A percentile compares a stretch with the other conserved stretches of the same genome.
phyloP scores from a whole-genome alignment of 2,797 vertebrate genomes.

The Helostoma temminkii region DNA sequence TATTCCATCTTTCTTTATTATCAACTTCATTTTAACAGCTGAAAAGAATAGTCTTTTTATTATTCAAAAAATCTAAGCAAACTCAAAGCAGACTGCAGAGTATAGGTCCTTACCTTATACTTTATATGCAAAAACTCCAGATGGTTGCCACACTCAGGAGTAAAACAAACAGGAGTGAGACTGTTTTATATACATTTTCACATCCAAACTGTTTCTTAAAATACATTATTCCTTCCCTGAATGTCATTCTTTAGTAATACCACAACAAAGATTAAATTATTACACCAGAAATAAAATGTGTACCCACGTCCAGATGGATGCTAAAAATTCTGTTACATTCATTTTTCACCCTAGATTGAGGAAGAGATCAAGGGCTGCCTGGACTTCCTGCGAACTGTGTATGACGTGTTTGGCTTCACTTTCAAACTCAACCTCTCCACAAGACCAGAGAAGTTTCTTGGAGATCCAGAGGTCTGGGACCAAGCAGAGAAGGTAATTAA shows the following conservation, averaged over 20 bases:
- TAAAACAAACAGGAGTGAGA: neutral
- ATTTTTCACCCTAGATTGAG: constrained; percentile 86
- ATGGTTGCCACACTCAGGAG: neutral
- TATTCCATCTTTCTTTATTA: constrained; percentile 24
- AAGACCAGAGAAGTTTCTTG: constrained; percentile 96
- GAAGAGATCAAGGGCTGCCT: constrained; percentile 96
- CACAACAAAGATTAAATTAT: neutral
- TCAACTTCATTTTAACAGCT: constrained; percentile 5
- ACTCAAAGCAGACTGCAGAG: constrained; percentile 8
- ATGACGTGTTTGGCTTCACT: constrained; percentile 94
- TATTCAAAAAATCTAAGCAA: constrained; percentile 1
- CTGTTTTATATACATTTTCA: constrained; percentile 9
- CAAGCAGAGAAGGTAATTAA: constrained; percentile 93
- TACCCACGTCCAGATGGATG: constrained; percentile 8
- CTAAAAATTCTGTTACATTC: constrained; percentile 10
- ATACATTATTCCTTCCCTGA: constrained; percentile 1
- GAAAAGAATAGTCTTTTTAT: constrained; percentile 3
- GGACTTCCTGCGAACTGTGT: constrained; percentile 93
- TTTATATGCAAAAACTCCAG: constrained; percentile 9
- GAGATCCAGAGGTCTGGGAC: constrained; percentile 92
- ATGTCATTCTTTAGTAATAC: neutral
- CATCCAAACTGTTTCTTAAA: neutral
- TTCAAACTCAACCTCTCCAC: constrained; percentile 98
- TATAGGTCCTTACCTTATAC: constrained; percentile 4
- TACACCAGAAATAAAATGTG: neutral